A percentile compares a stretch with the other conserved stretches of the same genome.
phyloP scores from a whole-genome alignment of 2,888 invertebrate genomes.

The Amphiduros pacificus region DNA sequence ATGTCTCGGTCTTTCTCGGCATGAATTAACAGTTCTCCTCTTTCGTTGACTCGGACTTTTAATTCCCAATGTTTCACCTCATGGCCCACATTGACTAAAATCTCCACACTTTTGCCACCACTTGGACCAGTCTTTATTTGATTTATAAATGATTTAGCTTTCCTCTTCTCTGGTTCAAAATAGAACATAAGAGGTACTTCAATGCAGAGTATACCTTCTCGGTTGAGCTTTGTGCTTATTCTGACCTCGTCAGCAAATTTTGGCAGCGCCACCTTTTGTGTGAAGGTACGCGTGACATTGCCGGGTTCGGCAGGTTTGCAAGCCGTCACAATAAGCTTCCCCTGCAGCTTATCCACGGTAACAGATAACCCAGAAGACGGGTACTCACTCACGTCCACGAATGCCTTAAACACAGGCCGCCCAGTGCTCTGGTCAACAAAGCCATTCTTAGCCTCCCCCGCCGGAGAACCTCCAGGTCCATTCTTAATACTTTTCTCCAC shows the following conservation, averaged over 20 bases:
- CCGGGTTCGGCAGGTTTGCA: conserved; percentile 1
- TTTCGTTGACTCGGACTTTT: conserved; percentile 27
- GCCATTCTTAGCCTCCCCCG: conserved; percentile 19
- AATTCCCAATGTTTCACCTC: conserved; percentile 24
- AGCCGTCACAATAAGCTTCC: conserved; percentile 23
- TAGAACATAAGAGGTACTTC: conserved; percentile 35
- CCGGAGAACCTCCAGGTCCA: conserved; percentile 1
- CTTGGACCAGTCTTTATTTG: conserved; percentile 18
- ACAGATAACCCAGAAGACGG: conserved; percentile 23
- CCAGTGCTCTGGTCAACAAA: conserved; percentile 28
- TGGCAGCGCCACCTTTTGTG: conserved; percentile 28
- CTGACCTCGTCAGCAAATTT: conserved; percentile 29
- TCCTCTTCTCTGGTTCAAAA: conserved; percentile 23
- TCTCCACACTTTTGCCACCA: conserved; percentile 29
- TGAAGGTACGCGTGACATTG: conserved; percentile 23
- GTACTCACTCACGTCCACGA: conserved; percentile 29
- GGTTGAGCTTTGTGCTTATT: conserved; percentile 23
- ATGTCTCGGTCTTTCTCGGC: conserved; percentile 17
- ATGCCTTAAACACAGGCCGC: conserved; percentile 29
- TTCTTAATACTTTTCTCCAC: not conserved
- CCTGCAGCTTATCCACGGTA: conserved; percentile 26
- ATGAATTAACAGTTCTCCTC: conserved; percentile 21
- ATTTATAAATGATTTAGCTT: conserved; percentile 27
- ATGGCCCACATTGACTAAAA: conserved; percentile 31
- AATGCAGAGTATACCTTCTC: conserved; percentile 27